Percentiles rank a stretch among this genome's conserved stretches.
phyloP scores from a whole-genome alignment of 2,797 vertebrate species.

The Karalla daura region DNA sequence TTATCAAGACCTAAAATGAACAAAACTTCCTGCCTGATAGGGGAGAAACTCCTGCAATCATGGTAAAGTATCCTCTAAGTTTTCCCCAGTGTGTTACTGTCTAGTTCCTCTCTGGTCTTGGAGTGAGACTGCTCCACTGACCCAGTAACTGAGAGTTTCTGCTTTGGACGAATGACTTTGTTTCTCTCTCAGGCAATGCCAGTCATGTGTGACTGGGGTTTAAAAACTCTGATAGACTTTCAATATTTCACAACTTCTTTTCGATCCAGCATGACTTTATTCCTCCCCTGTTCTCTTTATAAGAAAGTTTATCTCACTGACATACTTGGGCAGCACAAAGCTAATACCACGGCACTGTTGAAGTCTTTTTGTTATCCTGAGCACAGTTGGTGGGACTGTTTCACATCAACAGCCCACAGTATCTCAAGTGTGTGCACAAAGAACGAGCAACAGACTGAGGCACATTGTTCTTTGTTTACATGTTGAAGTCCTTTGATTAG shows the following conservation, averaged over 20 bases:
- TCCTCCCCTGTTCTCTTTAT: conserved; percentile 11
- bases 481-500: conserved; percentile 57
- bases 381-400: conserved; percentile 57
- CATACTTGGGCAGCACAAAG: conserved; percentile 20
- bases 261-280: not conserved
- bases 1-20: conserved; percentile 67
- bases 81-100: conserved; percentile 1
- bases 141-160: conserved; percentile 53
- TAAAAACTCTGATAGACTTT: conserved; percentile 1
- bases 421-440: conserved; percentile 48
- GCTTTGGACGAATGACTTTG: conserved; percentile 41
- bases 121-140: conserved; percentile 62
- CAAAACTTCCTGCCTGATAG: conserved; percentile 53
- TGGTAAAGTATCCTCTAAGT: conserved; percentile 76
- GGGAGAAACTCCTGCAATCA: conserved; percentile 70
- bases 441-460: conserved; percentile 37
- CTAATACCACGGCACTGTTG: conserved; percentile 20
- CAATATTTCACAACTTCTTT: not conserved
- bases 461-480: conserved; percentile 60
- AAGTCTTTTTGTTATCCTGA: conserved; percentile 45
- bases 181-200: conserved; percentile 37
- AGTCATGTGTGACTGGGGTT: conserved; percentile 32
- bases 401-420: conserved; percentile 55
- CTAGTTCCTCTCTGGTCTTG: conserved; percentile 16
- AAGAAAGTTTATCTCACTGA: conserved; percentile 22